A percentile compares a stretch with the other conserved stretches of the same genome.
These are phyloP conservation scores for Metaphire vulgaris DNA, from an alignment of 1,140 invertebrate species.

Conservation along the genomic window DNA sequence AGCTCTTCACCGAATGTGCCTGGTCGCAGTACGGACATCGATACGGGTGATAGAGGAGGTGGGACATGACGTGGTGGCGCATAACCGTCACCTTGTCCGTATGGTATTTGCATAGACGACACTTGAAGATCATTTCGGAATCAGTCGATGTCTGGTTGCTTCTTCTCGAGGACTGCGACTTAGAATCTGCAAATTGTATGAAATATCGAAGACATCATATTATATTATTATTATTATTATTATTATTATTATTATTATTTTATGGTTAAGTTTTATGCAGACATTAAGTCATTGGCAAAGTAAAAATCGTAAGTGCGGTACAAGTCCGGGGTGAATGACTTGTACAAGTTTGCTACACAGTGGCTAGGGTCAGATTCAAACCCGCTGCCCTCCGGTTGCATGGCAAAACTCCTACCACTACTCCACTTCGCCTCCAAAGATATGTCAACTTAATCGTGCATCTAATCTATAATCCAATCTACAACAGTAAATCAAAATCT, in stretches of 20 bases:
- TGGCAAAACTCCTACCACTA: too few relatives aligned
- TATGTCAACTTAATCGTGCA: too few relatives aligned
- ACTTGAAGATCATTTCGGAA: slow-evolving; percentile 1
- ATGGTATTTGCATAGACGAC: slow-evolving; percentile 11
- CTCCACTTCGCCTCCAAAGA: too few relatives aligned
- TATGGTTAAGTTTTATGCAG: neutral
- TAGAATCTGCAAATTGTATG: neutral
- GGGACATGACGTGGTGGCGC: slow-evolving; percentile 27
- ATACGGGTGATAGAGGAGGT: slow-evolving; percentile 25
- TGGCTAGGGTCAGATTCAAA: too few relatives aligned
- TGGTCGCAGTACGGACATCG: slow-evolving; percentile 23
- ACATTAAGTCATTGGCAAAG: neutral
- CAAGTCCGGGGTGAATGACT: neutral
- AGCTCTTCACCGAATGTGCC: slow-evolving; percentile 17
- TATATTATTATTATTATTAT: neutral
- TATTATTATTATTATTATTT: neutral
- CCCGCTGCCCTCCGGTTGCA: too few relatives aligned
- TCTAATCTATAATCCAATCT: too few relatives aligned
- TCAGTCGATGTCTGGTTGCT: neutral
- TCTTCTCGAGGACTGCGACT: neutral
- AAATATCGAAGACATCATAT: neutral
- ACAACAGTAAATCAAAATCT: too few relatives aligned
- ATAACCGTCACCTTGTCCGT: slow-evolving; percentile 21
- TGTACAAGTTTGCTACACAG: neutral
- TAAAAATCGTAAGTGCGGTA: too few relatives aligned